Conservation (phyloP, 2,888 invertebrate genomes). For the Agriopis marginaria region DNA sequence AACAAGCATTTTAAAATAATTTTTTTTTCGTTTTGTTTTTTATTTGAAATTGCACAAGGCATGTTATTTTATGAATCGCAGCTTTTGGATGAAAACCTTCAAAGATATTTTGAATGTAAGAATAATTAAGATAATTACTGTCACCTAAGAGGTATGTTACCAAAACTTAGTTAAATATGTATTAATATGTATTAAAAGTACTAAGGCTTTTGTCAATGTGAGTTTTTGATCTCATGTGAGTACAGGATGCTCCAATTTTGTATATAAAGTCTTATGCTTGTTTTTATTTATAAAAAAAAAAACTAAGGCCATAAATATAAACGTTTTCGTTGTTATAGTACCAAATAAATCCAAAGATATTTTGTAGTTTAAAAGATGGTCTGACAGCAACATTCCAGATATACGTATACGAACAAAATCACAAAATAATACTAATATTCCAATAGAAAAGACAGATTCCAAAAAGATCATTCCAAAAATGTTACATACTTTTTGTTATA, state of each 20-base stretch:
- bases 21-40: too few species aligned
- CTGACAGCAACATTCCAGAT: conserved; percentile 64
- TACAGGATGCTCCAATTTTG: conserved; percentile 40
- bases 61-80: neutral
- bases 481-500: conserved; percentile 28
- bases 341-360: conserved; percentile 14
- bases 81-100: conserved; percentile 6
- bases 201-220: conserved; percentile 62
- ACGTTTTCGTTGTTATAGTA: neutral
- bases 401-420: conserved; percentile 13
- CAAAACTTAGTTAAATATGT: conserved; percentile 40
- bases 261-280: conserved; percentile 40
- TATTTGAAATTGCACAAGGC: neutral
- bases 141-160: conserved; percentile 47
- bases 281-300: conserved; percentile 1
- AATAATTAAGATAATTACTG: conserved; percentile 32
- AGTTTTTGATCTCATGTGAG: conserved; percentile 70
- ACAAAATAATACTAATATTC: conserved; percentile 21
- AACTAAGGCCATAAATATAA: neutral
- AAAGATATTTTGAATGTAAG: conserved; percentile 1
- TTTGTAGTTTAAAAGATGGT: conserved; percentile 41
- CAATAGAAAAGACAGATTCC: conserved; percentile 40
- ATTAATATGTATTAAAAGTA: conserved; percentile 36
- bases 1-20: too few species aligned
- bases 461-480: conserved; percentile 40